Percentiles rank a stretch among this genome's conserved stretches.
Conservation (phyloP, 2,888 invertebrate genomes). For the Xylocampa areola region DNA sequence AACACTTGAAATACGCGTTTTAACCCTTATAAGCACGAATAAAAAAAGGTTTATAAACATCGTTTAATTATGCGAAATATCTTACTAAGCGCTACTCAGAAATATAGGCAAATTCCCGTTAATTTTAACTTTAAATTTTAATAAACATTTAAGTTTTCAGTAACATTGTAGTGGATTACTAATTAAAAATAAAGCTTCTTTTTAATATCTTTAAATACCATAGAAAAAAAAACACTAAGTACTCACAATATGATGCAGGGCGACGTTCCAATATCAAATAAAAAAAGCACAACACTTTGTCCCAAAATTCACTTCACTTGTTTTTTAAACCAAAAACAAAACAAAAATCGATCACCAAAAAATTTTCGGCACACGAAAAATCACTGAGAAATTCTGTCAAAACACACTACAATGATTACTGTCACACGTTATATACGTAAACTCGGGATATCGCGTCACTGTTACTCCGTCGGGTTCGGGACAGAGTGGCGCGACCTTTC, state of each 20-base stretch:
- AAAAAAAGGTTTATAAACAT: too few relatives aligned
- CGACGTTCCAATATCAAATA: conserved; percentile 34
- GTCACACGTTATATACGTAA: conserved; percentile 27
- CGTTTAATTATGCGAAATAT: too few relatives aligned
- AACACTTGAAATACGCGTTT: too few relatives aligned
- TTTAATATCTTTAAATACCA: too few relatives aligned
- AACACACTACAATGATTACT: conserved; percentile 35
- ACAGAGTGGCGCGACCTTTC: conserved; percentile 42
- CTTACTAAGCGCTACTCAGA: too few relatives aligned
- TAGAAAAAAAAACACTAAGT: conserved; percentile 9
- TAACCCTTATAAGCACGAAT: too few relatives aligned
- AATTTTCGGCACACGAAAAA: conserved; percentile 31
- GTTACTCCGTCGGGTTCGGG: conserved; percentile 23
- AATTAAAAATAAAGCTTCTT: too few relatives aligned
- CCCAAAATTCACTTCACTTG: conserved; percentile 51
- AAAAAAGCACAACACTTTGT: conserved; percentile 43
- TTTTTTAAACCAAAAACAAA: conserved; percentile 25
- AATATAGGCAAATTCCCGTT: too few relatives aligned
- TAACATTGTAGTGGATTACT: too few relatives aligned
- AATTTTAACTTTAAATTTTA: too few relatives aligned
- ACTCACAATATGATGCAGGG: conserved; percentile 40
- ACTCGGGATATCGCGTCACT: conserved; percentile 46
- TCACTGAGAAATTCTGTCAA: conserved; percentile 47
- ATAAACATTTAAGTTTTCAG: too few relatives aligned
- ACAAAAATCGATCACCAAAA: conserved; percentile 25